Evolutionary conservation across 2,113 vertebrate species (phyloP).

Genomic region (Acanthochromis polyacanthus): DNA sequence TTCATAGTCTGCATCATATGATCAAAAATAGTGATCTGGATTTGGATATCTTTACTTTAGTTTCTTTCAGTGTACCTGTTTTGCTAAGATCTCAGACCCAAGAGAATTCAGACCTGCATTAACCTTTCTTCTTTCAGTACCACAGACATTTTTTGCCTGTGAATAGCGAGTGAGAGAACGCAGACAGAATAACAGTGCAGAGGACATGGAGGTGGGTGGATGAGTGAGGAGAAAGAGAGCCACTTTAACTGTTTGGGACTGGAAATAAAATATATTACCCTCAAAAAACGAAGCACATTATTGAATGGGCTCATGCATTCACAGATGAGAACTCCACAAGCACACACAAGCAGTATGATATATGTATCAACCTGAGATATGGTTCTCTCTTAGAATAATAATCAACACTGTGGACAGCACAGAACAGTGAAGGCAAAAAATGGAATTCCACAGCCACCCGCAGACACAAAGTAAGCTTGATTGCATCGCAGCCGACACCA

Average conservation of each 20-base stretch:
- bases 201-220: slow-evolving; percentile 37
- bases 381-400: slow-evolving; percentile 71
- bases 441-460: slow-evolving; percentile 50
- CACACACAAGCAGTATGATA: slow-evolving; percentile 66
- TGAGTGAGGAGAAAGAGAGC: slow-evolving; percentile 34
- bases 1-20: neutral
- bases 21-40: slow-evolving; percentile 14
- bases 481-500: slow-evolving; percentile 22
- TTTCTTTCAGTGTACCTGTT: neutral
- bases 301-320: slow-evolving; percentile 71
- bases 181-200: slow-evolving; percentile 27
- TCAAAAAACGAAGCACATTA: slow-evolving; percentile 56
- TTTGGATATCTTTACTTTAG: slow-evolving; percentile 14
- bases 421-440: slow-evolving; percentile 64
- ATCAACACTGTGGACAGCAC: slow-evolving; percentile 62
- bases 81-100: slow-evolving; percentile 9
- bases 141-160: neutral
- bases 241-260: slow-evolving; percentile 63
- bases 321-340: slow-evolving; percentile 65
- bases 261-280: slow-evolving; percentile 65
- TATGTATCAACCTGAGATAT: slow-evolving; percentile 71
- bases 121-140: slow-evolving; percentile 32
- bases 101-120: slow-evolving; percentile 30
- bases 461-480: slow-evolving; percentile 39
- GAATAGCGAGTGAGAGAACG: neutral